phyloP scores from a whole-genome alignment of 2,113 vertebrate species.

The Pogonocichla stellata region DNA sequence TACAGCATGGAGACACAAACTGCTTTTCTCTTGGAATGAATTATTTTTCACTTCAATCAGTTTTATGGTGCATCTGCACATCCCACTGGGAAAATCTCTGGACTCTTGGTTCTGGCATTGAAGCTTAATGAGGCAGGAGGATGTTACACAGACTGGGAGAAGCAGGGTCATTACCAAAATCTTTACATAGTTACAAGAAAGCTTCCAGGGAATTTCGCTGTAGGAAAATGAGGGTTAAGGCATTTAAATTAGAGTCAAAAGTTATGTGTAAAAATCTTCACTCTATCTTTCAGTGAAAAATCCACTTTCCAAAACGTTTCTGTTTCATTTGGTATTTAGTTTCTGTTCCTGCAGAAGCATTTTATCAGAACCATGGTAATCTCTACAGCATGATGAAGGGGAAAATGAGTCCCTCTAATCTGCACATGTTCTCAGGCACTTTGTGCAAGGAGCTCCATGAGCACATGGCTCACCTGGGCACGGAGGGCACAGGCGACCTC shows the following conservation, averaged over 20 bases:
- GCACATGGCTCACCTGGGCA: conserved; percentile 70
- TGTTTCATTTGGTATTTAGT: conserved; percentile 51
- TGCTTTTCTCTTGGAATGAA: not conserved
- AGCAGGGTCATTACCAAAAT: not conserved
- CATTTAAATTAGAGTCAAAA: not conserved
- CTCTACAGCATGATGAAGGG: conserved; percentile 75
- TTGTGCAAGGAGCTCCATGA: conserved; percentile 73
- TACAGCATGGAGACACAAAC: not conserved
- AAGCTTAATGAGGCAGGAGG: not conserved
- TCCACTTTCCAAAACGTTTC: not conserved
- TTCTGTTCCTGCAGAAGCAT: conserved; percentile 78
- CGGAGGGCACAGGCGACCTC: conserved; percentile 63
- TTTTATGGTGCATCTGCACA: rapidly evolving
- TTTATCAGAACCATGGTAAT: conserved; percentile 72
- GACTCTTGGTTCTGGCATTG: not conserved
- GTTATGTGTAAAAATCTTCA: not conserved
- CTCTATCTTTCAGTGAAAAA: not conserved
- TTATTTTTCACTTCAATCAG: not conserved
- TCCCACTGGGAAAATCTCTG: not conserved
- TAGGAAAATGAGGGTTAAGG: not conserved
- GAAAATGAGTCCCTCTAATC: conserved; percentile 69
- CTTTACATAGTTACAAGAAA: not conserved
- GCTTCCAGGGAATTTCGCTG: not conserved
- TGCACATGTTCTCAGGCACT: conserved; percentile 46
- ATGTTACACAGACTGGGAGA: not conserved